Base-by-base conservation (phyloP, 2,888 invertebrate species). In the Luperina nickerlii region DNA sequence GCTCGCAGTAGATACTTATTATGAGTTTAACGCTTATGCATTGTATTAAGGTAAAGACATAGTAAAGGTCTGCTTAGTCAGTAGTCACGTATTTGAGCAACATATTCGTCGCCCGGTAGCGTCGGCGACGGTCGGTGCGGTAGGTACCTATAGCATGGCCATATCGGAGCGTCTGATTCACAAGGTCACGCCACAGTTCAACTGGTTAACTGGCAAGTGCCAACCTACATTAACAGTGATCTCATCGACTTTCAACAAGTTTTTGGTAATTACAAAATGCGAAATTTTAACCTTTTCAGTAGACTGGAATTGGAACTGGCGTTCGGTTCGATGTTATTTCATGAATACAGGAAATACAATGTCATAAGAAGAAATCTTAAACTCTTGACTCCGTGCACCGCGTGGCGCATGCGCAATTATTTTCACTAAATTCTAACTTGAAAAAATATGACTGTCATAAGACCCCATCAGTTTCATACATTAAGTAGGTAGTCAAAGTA, bases 111-210 rank as follows among this genome's bases (percentile, higher is more conserved):
- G 90, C 74, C 87, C 88, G 88, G 88, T 87, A 11, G 45, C 48
- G 89, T n/a, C 62, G 62, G 27, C n/a, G 27, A 15, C 18, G 8
- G 27, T 88, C 84, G 88, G 89, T 90, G 54, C 65, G 60, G 60
- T 80, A 80, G 45, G 70, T 79, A 78, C 68, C 77, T 77, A 90
- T 90, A 89, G 90, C 92, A 91, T 91, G 90, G 91, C 95, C 96
- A 95, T 96, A 96, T 96, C 96, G 93, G 94, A 85, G 88, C 90
- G 94, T 91, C 92, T 95, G 95, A 95, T 94, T 96, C 96, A 95
- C 96, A 96, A 96, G 96, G 96, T 95, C 95, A 91, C 83, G 87
- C 83, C 90, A 90, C 93, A 94, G 95, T 96, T 96, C 94, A 95
- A 95, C 95, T 92, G 92, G 93, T 92, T 92, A 93, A 92, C 93